Evolutionary conservation across 2,113 vertebrate genomes (phyloP).

Genomic region (Gallinago paraguaiae): DNA sequence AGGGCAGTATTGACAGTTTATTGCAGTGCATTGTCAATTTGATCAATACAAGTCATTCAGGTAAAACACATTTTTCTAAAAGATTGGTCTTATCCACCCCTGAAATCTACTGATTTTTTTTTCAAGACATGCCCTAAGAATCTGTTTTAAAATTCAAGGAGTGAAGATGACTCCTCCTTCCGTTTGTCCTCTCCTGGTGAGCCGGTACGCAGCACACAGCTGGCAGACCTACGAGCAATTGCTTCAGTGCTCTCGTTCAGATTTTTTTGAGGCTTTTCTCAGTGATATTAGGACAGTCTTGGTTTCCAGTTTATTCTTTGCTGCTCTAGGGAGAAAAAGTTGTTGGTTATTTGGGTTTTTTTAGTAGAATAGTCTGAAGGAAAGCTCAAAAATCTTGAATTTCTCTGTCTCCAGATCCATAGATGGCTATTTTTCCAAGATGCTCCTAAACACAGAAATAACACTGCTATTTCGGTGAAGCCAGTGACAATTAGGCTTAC

Average conservation of each 20-base stretch:
- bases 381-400: not conserved
- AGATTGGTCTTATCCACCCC: not conserved
- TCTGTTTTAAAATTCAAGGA: constrained; percentile 11
- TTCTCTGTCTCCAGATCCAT: not conserved
- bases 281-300: not conserved
- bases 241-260: not conserved
- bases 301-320: constrained; percentile 16
- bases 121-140: not conserved
- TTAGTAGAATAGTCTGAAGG: not conserved
- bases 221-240: not conserved
- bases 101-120: not conserved
- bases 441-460: not conserved
- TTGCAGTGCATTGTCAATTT: not conserved
- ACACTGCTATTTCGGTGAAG: not conserved
- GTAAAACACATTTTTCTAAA: not conserved
- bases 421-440: not conserved
- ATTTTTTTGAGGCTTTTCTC: constrained; percentile 11
- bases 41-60: not conserved
- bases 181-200: not conserved
- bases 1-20: not conserved
- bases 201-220: not conserved
- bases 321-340: not conserved
- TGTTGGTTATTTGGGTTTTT: not conserved
- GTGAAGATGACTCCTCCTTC: not conserved
- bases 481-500: constrained; percentile 11